Conservation (phyloP, 2,113 vertebrate species). For the Leucopternis melanops region DNA sequence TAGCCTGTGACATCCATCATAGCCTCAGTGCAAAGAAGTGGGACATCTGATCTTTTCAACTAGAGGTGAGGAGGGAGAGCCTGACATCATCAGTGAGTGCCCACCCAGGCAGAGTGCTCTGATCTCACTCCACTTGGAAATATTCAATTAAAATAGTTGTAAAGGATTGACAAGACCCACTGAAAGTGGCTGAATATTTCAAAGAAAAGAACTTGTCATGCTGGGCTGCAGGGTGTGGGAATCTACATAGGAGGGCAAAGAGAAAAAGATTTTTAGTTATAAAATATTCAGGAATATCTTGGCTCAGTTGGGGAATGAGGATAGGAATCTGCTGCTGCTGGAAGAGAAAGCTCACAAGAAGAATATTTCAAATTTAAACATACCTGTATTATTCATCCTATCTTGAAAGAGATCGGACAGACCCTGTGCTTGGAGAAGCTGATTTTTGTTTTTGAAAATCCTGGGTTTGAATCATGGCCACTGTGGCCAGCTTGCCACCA, state of each 20-base stretch:
- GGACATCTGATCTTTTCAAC: not conserved
- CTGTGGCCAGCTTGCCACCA: not conserved
- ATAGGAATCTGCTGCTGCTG: not conserved
- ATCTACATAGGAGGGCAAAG: constrained; percentile 35
- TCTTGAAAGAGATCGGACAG: constrained; percentile 2
- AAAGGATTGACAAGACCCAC: constrained; percentile 24
- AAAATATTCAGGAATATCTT: constrained; percentile 48
- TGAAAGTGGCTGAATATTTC: constrained; percentile 25
- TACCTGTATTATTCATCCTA: constrained; percentile 14
- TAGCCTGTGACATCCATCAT: not conserved
- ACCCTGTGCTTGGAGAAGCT: not conserved
- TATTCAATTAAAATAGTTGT: constrained; percentile 36
- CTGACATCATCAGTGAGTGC: not conserved
- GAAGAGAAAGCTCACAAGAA: not conserved
- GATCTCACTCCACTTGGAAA: constrained; percentile 18
- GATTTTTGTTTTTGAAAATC: not conserved
- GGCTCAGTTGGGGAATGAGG: not conserved
- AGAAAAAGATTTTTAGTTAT: constrained; percentile 32
- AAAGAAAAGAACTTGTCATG: constrained; percentile 9
- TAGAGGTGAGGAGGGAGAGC: not conserved
- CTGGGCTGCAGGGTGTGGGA: constrained; percentile 10
- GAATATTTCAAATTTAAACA: constrained; percentile 24
- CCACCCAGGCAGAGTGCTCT: constrained; percentile 28
- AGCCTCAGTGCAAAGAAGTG: not conserved
- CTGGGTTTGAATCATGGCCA: not conserved